Base-by-base conservation (phyloP, 2,113 vertebrate genomes). In the Cygnus buccinator region DNA sequence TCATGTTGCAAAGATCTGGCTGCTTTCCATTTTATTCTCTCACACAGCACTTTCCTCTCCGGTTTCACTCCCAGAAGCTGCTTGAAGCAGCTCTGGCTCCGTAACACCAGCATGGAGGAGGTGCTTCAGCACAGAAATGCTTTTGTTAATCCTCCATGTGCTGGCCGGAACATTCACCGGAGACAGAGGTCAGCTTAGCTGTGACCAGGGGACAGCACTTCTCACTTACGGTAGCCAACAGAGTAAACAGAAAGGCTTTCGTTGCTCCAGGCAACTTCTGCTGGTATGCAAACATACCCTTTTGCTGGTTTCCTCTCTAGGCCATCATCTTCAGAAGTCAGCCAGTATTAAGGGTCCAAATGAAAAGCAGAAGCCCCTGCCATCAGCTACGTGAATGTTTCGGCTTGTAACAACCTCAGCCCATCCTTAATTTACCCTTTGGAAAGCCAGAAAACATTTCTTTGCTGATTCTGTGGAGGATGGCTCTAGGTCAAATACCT, bases 21-120 rank as follows among this genome's bases (percentile, higher is more conserved):
- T 75, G 8, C 37, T 92, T 94, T 91, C 90, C 95, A 92, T 81
- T 87, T 78, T 80, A 29, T 94, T 89, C 63, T 81, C 50, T 85
- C 85, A 63, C 39, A 57, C 19, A 48, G 58, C 4, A 6, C 25
- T 72, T 92, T 57, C 63, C 21, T 46, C 39, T 77, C 52, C 10
- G 21, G 83, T 89, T 77, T 84, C 26, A 44, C 54, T 81, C 71
- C 62, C 44, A 35, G 73, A 87, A 89, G 44, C 48, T 18, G 0
- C 76, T 71, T 79, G 50, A 66, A 93, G 83, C 61, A 79, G 68
- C 74, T 22, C 7, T 50, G 88, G 67, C 28, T 91, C 39, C n/a
- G 3, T 22, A 13, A 12, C n/a, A 57, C 29, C 1, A 19, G 18
- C 0, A 0, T 17, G 63, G 52, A 86, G 70, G 39, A 87, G 48